Conservation (phyloP, 2,113 vertebrate genomes). For the Desmodus rotundus region DNA sequence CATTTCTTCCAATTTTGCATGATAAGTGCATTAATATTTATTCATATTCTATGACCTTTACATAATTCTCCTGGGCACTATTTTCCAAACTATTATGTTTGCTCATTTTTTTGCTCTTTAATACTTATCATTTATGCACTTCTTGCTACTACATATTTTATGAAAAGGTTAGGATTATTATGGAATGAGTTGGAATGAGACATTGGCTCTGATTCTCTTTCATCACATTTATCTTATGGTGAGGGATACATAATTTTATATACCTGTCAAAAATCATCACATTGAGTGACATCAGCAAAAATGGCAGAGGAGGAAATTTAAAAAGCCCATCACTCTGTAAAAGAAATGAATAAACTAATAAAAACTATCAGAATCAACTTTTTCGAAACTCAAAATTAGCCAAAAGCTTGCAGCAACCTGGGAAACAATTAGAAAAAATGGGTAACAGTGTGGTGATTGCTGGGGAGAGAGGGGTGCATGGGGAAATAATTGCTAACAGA, state of each 20-base stretch:
- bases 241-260: background rate
- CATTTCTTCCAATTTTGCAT: slow-evolving; percentile 80
- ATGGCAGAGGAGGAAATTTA: background rate
- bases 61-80: slow-evolving; percentile 74
- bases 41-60: slow-evolving; percentile 82
- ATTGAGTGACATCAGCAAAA: background rate
- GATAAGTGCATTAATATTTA: slow-evolving; percentile 83
- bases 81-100: slow-evolving; percentile 77
- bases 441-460: too few species aligned
- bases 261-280: background rate
- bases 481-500: background rate
- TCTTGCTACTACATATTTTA: slow-evolving; percentile 36
- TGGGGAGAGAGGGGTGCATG: too few species aligned
- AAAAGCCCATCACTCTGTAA: background rate
- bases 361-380: background rate
- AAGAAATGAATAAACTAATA: background rate
- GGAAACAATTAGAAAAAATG: background rate
- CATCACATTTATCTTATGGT: background rate
- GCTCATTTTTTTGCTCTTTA: slow-evolving; percentile 68
- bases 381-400: background rate
- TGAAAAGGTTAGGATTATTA: slow-evolving; percentile 59
- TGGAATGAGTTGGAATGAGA: slow-evolving; percentile 37
- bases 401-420: background rate
- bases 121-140: slow-evolving; percentile 59
- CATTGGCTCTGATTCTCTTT: slow-evolving; percentile 1